These are phyloP conservation scores for Latrodectus geometricus DNA, from an alignment of 1,140 invertebrate genomes.

Conservation along the genomic window DNA sequence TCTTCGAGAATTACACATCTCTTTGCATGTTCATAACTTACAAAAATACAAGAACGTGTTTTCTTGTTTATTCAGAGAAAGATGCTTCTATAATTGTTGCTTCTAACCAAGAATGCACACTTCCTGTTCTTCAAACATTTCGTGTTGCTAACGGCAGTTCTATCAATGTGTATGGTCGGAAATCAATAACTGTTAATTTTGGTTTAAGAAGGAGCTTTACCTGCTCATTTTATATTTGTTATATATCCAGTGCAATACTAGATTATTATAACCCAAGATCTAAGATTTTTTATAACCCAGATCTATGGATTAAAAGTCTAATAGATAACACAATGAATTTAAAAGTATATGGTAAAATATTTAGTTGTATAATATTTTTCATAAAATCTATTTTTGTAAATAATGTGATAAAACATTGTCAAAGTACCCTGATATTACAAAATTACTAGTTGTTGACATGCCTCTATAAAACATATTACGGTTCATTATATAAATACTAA, in stretches of 20 bases:
- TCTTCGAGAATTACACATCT: background rate
- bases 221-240: too few species aligned
- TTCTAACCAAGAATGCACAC: too few species aligned
- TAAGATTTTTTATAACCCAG: background rate
- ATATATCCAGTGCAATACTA: background rate
- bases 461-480: background rate
- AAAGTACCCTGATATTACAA: slow-evolving; percentile 17
- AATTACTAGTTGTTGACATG: background rate
- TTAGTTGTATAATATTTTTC: background rate
- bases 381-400: background rate
- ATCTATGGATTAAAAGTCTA: background rate
- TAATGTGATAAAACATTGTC: background rate
- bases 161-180: too few species aligned
- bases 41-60: too few species aligned
- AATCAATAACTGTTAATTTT: too few species aligned
- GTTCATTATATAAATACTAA: slow-evolving; percentile 4
- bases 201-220: too few species aligned
- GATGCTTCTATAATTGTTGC: too few species aligned
- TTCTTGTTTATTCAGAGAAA: too few species aligned
- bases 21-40: background rate
- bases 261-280: background rate
- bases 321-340: too few species aligned
- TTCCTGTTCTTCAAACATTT: too few species aligned
- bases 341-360: too few species aligned
- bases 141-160: too few species aligned